These are phyloP conservation scores for Bhutanitis thaidina DNA, from an alignment of 2,888 invertebrate species.

Conservation along the genomic window DNA sequence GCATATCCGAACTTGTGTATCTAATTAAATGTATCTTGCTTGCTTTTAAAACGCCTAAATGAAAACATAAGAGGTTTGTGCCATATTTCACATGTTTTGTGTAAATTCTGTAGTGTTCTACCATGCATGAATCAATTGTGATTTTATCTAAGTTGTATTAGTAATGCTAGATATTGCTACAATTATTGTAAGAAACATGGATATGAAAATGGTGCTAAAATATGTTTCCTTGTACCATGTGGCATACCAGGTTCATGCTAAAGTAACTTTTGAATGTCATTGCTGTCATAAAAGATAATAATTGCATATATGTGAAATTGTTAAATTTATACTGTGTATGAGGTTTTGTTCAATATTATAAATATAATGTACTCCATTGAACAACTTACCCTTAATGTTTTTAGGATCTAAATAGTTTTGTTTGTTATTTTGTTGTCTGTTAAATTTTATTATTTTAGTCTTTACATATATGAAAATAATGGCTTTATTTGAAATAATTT, in stretches of 20 bases:
- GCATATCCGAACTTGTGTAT: background rate
- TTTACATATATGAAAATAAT: too few relatives aligned
- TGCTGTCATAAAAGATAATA: slow-evolving; percentile 8
- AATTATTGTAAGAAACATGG: background rate
- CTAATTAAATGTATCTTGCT: background rate
- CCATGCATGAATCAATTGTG: background rate
- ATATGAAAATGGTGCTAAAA: slow-evolving; percentile 17
- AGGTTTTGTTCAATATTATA: background rate
- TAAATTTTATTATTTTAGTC: background rate
- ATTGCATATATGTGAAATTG: background rate
- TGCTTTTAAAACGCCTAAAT: slow-evolving; percentile 2
- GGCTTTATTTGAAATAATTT: too few relatives aligned
- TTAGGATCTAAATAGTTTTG: background rate
- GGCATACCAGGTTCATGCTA: background rate
- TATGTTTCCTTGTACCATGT: background rate
- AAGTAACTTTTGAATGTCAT: background rate
- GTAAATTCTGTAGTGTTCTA: too few relatives aligned
- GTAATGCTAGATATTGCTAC: slow-evolving; percentile 9
- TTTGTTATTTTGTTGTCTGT: background rate
- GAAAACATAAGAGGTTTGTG: slow-evolving; percentile 5
- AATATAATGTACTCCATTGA: background rate
- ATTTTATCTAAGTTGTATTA: slow-evolving; percentile 4
- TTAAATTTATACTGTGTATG: background rate
- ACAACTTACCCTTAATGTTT: background rate
- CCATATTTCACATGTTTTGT: background rate